Evolutionary conservation across 2,797 vertebrate genomes (phyloP).

Genomic region (Capromys pilorides): DNA sequence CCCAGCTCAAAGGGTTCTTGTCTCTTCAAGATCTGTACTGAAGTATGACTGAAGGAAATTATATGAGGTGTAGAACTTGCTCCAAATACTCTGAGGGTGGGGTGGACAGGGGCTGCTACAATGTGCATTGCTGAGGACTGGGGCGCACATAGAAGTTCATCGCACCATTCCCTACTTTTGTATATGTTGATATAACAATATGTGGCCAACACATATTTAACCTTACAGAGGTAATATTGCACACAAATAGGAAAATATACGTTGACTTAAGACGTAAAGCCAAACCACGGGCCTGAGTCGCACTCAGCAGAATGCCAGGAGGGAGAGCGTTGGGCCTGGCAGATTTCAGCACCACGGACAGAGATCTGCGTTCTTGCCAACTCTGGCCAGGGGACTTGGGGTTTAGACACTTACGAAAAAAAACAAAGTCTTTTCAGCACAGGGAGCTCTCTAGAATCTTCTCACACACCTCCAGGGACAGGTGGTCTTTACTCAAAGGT

Average conservation of each 20-base stretch:
- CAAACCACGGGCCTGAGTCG: not conserved
- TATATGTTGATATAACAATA: not conserved
- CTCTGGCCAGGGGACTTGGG: not conserved
- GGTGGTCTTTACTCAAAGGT: not conserved
- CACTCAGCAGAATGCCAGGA: accelerated
- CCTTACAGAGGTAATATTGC: not conserved
- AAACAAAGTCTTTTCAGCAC: not conserved
- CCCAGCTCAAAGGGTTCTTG: not conserved
- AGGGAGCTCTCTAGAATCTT: no score
- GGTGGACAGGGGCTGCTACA: not conserved
- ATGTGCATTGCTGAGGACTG: not conserved
- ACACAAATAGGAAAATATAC: not conserved
- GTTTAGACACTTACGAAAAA: not conserved
- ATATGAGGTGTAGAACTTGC: not conserved
- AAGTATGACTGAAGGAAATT: not conserved
- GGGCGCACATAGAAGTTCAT: not conserved
- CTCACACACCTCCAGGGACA: not conserved
- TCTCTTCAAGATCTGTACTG: not conserved
- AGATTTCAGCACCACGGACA: conserved; percentile 67
- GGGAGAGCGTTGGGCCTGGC: accelerated
- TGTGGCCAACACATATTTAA: not conserved
- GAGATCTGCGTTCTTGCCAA: not conserved
- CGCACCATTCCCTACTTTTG: not conserved
- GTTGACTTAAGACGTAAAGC: not conserved
- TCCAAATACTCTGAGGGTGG: not conserved